These are phyloP conservation scores for Uloborus diversus DNA, from an alignment of 1,140 invertebrate species.

Conservation along the genomic window DNA sequence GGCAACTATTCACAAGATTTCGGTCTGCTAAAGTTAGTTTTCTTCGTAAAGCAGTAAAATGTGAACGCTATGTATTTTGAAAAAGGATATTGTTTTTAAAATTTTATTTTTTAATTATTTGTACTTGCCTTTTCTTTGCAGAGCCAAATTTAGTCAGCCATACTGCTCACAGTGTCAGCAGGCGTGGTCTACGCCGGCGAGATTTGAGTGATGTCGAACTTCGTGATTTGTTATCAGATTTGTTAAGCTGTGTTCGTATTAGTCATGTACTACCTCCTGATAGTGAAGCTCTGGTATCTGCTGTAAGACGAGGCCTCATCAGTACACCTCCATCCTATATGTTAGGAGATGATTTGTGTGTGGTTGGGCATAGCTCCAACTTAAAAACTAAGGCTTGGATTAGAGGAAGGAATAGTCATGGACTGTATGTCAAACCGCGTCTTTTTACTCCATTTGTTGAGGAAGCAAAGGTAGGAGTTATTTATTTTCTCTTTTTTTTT, in stretches of 20 bases:
- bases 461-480: conserved; percentile 79
- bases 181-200: conserved; percentile 84
- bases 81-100: too few species aligned
- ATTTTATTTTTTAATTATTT: conserved; percentile 1
- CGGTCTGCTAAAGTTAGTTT: too few species aligned
- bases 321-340: conserved; percentile 87
- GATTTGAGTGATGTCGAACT: conserved; percentile 87
- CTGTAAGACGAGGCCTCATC: conserved; percentile 83
- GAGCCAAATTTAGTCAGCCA: conserved; percentile 92
- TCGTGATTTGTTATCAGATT: conserved; percentile 83
- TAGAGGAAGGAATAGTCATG: conserved; percentile 75
- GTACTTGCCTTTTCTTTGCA: conserved; percentile 62
- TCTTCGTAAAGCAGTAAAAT: too few species aligned
- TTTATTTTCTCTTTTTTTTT: conserved; percentile 1
- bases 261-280: conserved; percentile 89
- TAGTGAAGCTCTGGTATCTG: conserved; percentile 78
- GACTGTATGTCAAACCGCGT: conserved; percentile 83
- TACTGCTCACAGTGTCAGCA: conserved; percentile 87
- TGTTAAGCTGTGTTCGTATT: conserved; percentile 82
- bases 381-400: conserved; percentile 72
- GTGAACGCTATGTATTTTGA: too few species aligned
- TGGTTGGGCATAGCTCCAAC: conserved; percentile 36
- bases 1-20: too few species aligned
- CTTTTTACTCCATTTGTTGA: conserved; percentile 94
- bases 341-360: conserved; percentile 72